A percentile compares a stretch with the other conserved stretches of the same genome.
These are phyloP conservation scores for Tolypeutes matacus DNA, from an alignment of 2,797 vertebrate species.

Conservation along the genomic window DNA sequence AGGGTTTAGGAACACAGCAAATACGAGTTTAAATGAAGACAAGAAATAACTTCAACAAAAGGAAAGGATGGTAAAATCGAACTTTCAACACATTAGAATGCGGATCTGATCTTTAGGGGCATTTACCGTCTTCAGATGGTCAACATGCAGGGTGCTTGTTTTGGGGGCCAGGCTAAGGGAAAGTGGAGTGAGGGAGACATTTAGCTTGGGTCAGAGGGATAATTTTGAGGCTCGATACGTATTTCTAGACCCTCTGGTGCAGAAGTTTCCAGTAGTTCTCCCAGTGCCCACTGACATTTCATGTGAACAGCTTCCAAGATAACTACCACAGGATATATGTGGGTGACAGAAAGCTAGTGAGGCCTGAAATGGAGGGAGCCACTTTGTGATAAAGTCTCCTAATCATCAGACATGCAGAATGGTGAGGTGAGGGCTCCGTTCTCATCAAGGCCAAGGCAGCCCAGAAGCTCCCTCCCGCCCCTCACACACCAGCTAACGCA, in stretches of 20 bases:
- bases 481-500: background rate
- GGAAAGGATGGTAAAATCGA: background rate
- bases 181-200: background rate
- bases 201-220: background rate
- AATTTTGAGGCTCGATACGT: background rate
- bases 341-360: background rate
- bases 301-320: background rate
- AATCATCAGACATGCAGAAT: background rate
- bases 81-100: background rate
- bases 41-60: background rate
- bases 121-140: background rate
- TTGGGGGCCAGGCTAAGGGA: background rate
- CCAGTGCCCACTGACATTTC: background rate
- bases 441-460: background rate
- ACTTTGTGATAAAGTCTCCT: background rate
- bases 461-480: background rate
- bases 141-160: background rate
- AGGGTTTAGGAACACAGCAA: background rate
- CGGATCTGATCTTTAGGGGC: background rate
- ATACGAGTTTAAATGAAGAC: background rate
- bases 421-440: slow-evolving; percentile 11
- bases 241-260: background rate
- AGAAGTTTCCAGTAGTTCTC: slow-evolving; percentile 3
- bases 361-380: background rate
- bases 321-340: background rate